A percentile compares a stretch with the other conserved stretches of the same genome.
These are phyloP conservation scores for Tautogolabrus adspersus DNA, from an alignment of 2,113 vertebrate genomes.

Conservation along the genomic window DNA sequence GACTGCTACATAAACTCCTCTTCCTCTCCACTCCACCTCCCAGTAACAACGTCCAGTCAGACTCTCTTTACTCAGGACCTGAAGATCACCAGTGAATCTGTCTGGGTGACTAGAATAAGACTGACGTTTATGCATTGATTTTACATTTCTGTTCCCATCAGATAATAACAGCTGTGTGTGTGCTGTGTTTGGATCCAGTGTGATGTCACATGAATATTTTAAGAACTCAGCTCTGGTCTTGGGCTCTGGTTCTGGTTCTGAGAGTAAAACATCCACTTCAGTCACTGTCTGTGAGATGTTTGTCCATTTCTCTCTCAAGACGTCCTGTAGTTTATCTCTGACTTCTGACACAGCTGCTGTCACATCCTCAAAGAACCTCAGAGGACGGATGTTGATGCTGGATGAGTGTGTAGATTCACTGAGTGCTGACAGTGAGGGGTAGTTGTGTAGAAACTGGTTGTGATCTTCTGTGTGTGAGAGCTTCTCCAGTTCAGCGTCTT, in stretches of 20 bases:
- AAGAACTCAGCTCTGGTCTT: constrained; percentile 33
- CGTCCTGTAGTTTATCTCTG: not conserved
- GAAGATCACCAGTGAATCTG: constrained; percentile 2
- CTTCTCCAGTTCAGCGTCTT: constrained; percentile 30
- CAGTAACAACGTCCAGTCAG: constrained; percentile 43
- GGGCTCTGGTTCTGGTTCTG: constrained; percentile 14
- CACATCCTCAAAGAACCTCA: not conserved
- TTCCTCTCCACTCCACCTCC: constrained; percentile 25
- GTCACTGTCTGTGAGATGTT: constrained; percentile 1
- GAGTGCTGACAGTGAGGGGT: constrained; percentile 1
- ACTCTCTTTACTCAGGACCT: constrained; percentile 35
- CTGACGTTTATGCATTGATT: accelerated
- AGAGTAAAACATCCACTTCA: constrained; percentile 6
- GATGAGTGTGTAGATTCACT: not conserved
- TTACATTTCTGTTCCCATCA: constrained; percentile 15
- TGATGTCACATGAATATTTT: constrained; percentile 6
- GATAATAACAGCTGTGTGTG: not conserved
- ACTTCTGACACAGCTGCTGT: not conserved
- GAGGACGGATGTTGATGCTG: not conserved
- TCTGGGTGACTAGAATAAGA: not conserved
- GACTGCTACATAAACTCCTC: no score
- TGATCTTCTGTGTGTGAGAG: constrained; percentile 28
- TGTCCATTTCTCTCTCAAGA: not conserved
- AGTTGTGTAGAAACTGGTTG: constrained; percentile 4
- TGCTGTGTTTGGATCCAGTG: constrained; percentile 47